These are phyloP conservation scores for Phrynosoma platyrhinos DNA, from an alignment of 2,113 vertebrate genomes.

Conservation along the genomic window DNA sequence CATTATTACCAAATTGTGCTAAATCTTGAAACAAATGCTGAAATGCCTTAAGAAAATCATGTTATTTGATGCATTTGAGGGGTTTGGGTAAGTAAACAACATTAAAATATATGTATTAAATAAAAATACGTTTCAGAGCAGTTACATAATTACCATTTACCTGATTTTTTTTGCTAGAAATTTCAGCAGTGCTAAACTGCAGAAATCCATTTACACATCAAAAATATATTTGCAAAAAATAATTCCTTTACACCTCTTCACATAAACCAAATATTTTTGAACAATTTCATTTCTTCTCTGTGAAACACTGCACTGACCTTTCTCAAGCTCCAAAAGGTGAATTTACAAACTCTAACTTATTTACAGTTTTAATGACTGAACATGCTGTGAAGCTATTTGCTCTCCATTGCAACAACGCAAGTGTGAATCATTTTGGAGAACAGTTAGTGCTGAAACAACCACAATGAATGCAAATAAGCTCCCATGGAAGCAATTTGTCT, in stretches of 20 bases:
- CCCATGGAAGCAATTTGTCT: neutral
- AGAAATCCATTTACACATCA: neutral
- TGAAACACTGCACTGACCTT: neutral
- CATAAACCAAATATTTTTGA: neutral
- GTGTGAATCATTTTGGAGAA: neutral
- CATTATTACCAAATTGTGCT: no score
- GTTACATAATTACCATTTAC: neutral
- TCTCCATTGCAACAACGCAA: neutral
- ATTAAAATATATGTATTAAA: neutral
- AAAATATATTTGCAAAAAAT: neutral
- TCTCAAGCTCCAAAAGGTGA: neutral
- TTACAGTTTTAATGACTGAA: neutral
- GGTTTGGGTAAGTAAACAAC: neutral
- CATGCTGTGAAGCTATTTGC: no score
- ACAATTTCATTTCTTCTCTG: neutral
- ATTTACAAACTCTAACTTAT: neutral
- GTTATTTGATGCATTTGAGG: neutral
- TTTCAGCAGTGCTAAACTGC: neutral
- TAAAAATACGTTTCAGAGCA: neutral
- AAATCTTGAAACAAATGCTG: neutral
- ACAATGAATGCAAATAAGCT: neutral
- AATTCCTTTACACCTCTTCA: neutral
- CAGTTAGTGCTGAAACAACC: neutral
- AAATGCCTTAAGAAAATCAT: neutral
- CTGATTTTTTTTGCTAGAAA: neutral